These are phyloP conservation scores for Parnassius apollo DNA, from an alignment of 2,888 invertebrate genomes.

Conservation along the genomic window DNA sequence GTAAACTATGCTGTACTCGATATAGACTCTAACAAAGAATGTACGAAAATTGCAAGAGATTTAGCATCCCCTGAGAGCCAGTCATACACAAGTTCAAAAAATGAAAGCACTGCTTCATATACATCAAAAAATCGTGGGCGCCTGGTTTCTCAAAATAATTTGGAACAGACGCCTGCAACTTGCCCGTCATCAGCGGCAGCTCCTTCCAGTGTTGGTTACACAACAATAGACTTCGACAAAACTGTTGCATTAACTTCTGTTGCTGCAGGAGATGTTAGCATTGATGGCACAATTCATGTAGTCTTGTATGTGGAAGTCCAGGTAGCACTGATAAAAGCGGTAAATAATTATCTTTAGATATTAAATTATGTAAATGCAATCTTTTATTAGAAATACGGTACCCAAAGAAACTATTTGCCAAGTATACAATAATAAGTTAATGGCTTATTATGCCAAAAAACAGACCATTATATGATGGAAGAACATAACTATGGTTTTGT, in stretches of 20 bases:
- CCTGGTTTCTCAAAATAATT: constrained; percentile 60
- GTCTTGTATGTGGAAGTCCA: constrained; percentile 75
- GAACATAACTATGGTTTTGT: background rate
- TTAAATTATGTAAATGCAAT: constrained; percentile 28
- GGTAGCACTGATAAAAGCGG: constrained; percentile 51
- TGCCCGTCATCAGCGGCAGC: constrained; percentile 75
- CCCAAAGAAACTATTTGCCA: constrained; percentile 23
- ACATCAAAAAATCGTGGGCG: constrained; percentile 54
- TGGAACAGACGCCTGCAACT: constrained; percentile 46
- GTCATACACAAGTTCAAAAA: constrained; percentile 55
- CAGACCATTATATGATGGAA: background rate
- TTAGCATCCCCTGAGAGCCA: constrained; percentile 57
- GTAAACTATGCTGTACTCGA: constrained; percentile 91
- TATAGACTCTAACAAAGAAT: constrained; percentile 82
- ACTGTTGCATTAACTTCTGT: constrained; percentile 94
- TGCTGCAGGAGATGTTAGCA: constrained; percentile 85
- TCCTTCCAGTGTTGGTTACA: constrained; percentile 85
- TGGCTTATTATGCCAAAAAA: background rate
- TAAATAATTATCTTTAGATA: constrained; percentile 30
- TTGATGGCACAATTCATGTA: constrained; percentile 90
- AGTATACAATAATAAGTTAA: constrained; percentile 13
- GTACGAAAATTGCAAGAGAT: constrained; percentile 45
- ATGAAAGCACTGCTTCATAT: constrained; percentile 55
- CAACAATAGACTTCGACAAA: constrained; percentile 96
- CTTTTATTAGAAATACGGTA: constrained; percentile 35